Conservation (phyloP, 2,113 vertebrate genomes). For the Clarias magur region DNA sequence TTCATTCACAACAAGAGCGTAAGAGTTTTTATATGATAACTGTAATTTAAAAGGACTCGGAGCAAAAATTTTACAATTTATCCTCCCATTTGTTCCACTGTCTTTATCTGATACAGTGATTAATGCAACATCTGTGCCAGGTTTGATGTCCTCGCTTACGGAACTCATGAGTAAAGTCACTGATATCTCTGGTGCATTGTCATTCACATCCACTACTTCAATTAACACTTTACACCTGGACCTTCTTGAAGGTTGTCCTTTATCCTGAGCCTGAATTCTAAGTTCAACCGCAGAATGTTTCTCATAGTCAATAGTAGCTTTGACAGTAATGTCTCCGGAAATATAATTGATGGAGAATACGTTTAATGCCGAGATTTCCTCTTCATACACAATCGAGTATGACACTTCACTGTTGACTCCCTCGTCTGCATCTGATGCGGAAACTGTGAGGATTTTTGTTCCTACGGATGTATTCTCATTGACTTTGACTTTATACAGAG, state of each 20-base stretch:
- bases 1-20: constrained; percentile 68
- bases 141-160: constrained; percentile 69
- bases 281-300: constrained; percentile 59
- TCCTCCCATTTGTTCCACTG: constrained; percentile 72
- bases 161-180: constrained; percentile 69
- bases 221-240: constrained; percentile 58
- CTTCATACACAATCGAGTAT: constrained; percentile 65
- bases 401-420: constrained; percentile 36
- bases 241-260: constrained; percentile 34
- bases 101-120: constrained; percentile 75
- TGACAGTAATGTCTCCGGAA: constrained; percentile 71
- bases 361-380: not conserved
- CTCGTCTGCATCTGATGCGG: constrained; percentile 58
- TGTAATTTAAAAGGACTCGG: constrained; percentile 74
- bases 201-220: no score
- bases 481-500: constrained; percentile 52
- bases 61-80: constrained; percentile 66
- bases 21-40: constrained; percentile 70
- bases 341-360: constrained; percentile 66
- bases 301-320: constrained; percentile 65
- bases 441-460: constrained; percentile 19
- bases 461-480: constrained; percentile 46
- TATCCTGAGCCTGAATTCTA: constrained; percentile 54
- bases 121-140: constrained; percentile 77
- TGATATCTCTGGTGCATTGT: no score